Percentiles rank a stretch among this genome's conserved stretches.
Evolutionary conservation across 2,888 invertebrate species (phyloP).

Genomic region (Stenichneumon culpator): DNA sequence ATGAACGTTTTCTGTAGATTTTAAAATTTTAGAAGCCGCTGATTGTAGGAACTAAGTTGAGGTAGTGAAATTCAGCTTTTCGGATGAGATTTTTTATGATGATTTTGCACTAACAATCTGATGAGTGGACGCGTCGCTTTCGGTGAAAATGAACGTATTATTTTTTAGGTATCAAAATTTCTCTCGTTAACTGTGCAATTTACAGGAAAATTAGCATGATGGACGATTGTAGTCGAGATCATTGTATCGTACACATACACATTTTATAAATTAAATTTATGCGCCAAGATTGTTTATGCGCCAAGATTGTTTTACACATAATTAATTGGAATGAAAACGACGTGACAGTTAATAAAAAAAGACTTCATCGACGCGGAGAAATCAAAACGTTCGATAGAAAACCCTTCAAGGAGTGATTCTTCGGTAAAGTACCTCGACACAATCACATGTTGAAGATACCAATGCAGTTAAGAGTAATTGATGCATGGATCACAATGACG

Average conservation of each 20-base stretch:
- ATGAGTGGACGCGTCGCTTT: too few relatives aligned
- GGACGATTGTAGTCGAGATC: background rate
- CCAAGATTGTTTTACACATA: too few relatives aligned
- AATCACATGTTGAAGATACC: background rate
- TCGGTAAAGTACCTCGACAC: background rate
- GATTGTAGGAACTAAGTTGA: too few relatives aligned
- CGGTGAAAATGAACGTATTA: too few relatives aligned
- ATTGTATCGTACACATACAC: background rate
- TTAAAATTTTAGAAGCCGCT: background rate
- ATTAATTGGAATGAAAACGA: background rate
- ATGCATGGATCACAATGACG: background rate
- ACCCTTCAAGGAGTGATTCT: background rate
- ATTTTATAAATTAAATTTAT: background rate
- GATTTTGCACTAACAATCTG: too few relatives aligned
- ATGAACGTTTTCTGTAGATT: background rate
- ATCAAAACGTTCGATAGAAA: too few relatives aligned
- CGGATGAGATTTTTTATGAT: too few relatives aligned
- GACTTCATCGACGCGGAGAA: background rate
- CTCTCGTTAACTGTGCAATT: background rate
- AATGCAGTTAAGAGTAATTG: background rate
- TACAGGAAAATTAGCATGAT: background rate
- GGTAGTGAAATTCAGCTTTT: too few relatives aligned
- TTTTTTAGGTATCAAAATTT: background rate
- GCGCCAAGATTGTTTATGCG: background rate
- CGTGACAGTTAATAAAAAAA: background rate